Base-by-base conservation (phyloP, 1,140 invertebrate species). In the Euura lappo region DNA sequence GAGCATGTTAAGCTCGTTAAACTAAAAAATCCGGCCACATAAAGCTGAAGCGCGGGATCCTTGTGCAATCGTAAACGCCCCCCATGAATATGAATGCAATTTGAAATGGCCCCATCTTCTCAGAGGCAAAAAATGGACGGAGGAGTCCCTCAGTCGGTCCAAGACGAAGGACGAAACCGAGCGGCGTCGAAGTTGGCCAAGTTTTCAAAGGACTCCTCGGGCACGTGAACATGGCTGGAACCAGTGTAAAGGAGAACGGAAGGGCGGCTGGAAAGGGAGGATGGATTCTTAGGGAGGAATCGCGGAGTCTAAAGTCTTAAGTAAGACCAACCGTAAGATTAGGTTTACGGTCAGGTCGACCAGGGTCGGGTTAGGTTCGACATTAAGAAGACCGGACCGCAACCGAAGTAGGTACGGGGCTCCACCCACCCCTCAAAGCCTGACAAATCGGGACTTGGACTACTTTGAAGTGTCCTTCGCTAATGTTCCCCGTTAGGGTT, bases 271-370 rank as follows among this genome's bases (percentile, higher is more conserved):
- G 7, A 51, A 51, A 51, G 47, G 47, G n/a, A 51, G 47, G 47
- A 51, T 8, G 47, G 47, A 51, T 51, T 51, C 47, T 51, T 51
- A 51, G 47, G 7, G 47, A 51, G 47, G 2, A 51, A n/a, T 51
- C 47, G 47, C 47, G 47, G 47, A 51, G 47, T 51, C 47, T 51
- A 51, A 51, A 51, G 47, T 51, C 47, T 51, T 51, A 51, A 51
- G 47, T 51, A 51, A 51, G 47, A 51, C 47, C 47, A 51, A 28
- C 47, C 47, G 47, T 51, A 51, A 51, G 47, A 51, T 51, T 51
- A 51, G 47, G 47, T 51, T 51, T 51, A 51, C 47, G 47, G 47
- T 51, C 47, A 51, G 47, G 47, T 51, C 28, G 28, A 28, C 28
- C 28, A 28, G 28, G 28, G 28, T 28, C 47, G 47, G 47, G 47